Percentiles rank a stretch among this genome's conserved stretches.
phyloP scores from a whole-genome alignment of 23 tunicate species.

The Ciona savignyi region DNA sequence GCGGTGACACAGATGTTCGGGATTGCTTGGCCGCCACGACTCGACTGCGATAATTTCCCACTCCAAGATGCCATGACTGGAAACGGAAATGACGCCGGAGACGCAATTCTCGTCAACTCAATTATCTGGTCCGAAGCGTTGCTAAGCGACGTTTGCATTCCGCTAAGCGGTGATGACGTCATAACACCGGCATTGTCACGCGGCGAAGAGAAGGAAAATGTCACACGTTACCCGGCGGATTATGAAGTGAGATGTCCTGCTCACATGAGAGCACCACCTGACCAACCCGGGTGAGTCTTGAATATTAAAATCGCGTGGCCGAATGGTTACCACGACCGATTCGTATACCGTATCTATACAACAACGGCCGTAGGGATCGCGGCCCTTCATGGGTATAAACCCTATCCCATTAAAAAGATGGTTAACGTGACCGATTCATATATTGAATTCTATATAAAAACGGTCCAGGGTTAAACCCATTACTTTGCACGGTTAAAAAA shows the following conservation, averaged over 20 bases:
- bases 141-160: constrained; percentile 71
- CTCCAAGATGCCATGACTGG: background rate
- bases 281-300: constrained; percentile 63
- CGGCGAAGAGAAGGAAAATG: constrained; percentile 1
- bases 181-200: constrained; percentile 15
- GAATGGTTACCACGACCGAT: too few relatives aligned
- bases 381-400: too few relatives aligned
- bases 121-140: constrained; percentile 73
- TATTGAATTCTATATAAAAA: too few relatives aligned
- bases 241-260: constrained; percentile 65
- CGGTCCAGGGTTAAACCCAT: too few relatives aligned
- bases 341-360: too few relatives aligned
- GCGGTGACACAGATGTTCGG: constrained; percentile 33
- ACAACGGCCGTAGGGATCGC: too few relatives aligned
- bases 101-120: constrained; percentile 11
- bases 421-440: too few relatives aligned
- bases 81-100: background rate
- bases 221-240: background rate
- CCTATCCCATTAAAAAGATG: too few relatives aligned
- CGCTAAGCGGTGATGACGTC: constrained; percentile 61
- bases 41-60: constrained; percentile 44
- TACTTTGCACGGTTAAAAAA: too few relatives aligned
- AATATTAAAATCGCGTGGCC: too few relatives aligned
- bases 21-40: constrained; percentile 55
- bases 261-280: constrained; percentile 57